Percentiles rank a stretch among this genome's conserved stretches.
phyloP scores from a whole-genome alignment of 2,888 invertebrate species.

The Caenorhabditis sinica region DNA sequence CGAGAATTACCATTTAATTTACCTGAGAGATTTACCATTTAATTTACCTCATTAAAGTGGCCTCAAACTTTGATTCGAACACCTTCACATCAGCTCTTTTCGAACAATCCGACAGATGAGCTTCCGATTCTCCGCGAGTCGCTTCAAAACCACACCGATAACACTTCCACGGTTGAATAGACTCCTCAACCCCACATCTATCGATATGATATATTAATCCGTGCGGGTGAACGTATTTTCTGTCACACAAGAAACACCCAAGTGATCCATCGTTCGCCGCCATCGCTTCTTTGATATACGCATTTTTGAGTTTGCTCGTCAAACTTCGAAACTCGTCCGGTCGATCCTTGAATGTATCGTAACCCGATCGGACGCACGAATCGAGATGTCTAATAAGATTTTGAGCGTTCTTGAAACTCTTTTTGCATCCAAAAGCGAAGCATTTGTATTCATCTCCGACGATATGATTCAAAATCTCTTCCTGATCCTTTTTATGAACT shows the following conservation, averaged over 20 bases:
- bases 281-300: constrained; percentile 29
- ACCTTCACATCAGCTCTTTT: constrained; percentile 6
- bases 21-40: too few relatives aligned
- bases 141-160: constrained; percentile 47
- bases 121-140: constrained; percentile 7
- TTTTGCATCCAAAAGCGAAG: constrained; percentile 21
- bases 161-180: constrained; percentile 61
- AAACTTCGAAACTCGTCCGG: constrained; percentile 51
- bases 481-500: constrained; percentile 18
- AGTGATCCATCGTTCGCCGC: not conserved
- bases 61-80: not conserved
- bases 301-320: constrained; percentile 8
- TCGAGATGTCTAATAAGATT: constrained; percentile 36
- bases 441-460: constrained; percentile 16
- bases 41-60: not conserved
- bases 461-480: constrained; percentile 19
- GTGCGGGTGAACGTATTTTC: constrained; percentile 8
- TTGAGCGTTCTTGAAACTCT: not conserved
- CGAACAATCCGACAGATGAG: constrained; percentile 38
- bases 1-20: not conserved
- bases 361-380: constrained; percentile 18
- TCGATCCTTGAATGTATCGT: constrained; percentile 17
- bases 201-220: constrained; percentile 57
- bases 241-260: constrained; percentile 48
- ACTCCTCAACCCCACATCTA: constrained; percentile 49